A percentile compares a stretch with the other conserved stretches of the same genome.
Conservation (phyloP, 2,797 vertebrate species). For the Bovichtus variegatus region DNA sequence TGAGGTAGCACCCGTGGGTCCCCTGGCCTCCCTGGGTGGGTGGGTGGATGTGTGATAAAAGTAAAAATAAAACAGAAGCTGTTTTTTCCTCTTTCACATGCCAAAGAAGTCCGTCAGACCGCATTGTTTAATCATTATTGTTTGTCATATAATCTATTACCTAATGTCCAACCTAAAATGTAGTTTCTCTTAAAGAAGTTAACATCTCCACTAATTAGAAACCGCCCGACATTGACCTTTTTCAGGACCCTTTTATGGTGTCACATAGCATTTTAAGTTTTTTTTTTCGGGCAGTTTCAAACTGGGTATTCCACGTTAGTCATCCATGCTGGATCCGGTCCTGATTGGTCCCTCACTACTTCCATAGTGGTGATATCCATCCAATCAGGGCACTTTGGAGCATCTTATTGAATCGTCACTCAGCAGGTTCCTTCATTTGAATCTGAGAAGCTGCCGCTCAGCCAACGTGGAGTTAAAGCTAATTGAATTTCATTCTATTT, state of each 20-base stretch:
- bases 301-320: too few species aligned
- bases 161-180: neutral
- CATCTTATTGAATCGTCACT: neutral
- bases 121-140: neutral
- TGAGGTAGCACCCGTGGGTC: constrained; percentile 72
- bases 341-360: neutral
- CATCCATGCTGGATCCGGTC: neutral
- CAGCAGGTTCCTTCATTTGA: neutral
- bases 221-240: too few species aligned
- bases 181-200: neutral
- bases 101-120: neutral
- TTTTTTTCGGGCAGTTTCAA: neutral
- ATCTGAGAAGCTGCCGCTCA: too few species aligned
- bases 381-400: neutral
- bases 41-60: constrained; percentile 27
- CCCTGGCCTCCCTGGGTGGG: constrained; percentile 32
- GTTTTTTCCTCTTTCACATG: constrained; percentile 5
- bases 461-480: too few species aligned
- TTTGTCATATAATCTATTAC: neutral
- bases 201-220: too few species aligned
- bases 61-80: constrained; percentile 57
- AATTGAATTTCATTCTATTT: neutral
- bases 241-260: neutral
- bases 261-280: too few species aligned
- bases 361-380: neutral